These are phyloP conservation scores for Drosophila willistoni DNA, from an alignment of 1,140 invertebrate genomes.

Conservation along the genomic window DNA sequence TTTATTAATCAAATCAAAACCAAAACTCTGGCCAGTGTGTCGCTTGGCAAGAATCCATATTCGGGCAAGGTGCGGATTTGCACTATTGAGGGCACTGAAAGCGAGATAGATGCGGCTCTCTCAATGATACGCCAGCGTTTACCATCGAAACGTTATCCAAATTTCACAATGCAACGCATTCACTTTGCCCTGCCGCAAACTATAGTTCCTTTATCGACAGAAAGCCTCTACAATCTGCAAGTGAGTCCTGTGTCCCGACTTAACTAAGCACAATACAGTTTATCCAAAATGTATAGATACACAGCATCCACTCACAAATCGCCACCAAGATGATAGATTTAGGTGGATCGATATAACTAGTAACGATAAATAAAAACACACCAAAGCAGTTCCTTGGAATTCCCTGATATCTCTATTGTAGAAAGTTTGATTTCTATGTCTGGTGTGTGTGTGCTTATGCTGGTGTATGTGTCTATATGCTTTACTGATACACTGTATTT, in stretches of 20 bases:
- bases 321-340: too few species aligned
- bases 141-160: slow-evolving; percentile 90
- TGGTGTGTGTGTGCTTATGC: too few species aligned
- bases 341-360: too few species aligned
- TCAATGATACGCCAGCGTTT: slow-evolving; percentile 93
- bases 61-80: slow-evolving; percentile 91
- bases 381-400: too few species aligned
- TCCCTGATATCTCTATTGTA: too few species aligned
- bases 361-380: too few species aligned
- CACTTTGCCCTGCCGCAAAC: slow-evolving; percentile 85
- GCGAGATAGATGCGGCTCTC: slow-evolving; percentile 91
- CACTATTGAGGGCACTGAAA: slow-evolving; percentile 90
- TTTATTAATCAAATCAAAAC: slow-evolving; percentile 92
- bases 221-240: slow-evolving; percentile 75
- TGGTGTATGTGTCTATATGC: background rate
- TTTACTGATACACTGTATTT: slow-evolving; percentile 3
- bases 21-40: slow-evolving; percentile 90
- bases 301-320: background rate
- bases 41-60: slow-evolving; percentile 90
- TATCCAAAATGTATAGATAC: background rate
- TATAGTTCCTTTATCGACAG: slow-evolving; percentile 75
- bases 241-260: slow-evolving; percentile 49
- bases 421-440: too few species aligned
- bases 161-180: slow-evolving; percentile 91
- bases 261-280: background rate